Conservation (phyloP, 2,113 vertebrate genomes). For the Isurus oxyrinchus region DNA sequence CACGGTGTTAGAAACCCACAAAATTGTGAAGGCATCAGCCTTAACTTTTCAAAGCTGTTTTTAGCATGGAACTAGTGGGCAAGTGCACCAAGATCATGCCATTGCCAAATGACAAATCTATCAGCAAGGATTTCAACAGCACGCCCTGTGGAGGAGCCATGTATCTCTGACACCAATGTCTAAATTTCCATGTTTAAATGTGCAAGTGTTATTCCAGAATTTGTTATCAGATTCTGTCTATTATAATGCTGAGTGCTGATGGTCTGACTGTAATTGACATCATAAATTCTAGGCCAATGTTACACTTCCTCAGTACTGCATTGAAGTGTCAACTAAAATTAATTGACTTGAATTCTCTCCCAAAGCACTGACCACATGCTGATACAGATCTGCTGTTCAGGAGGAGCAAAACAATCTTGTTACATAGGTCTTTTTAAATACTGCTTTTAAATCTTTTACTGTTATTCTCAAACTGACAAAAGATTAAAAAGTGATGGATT, state of each 20-base stretch:
- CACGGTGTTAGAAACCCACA: not conserved
- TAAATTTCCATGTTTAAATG: not conserved
- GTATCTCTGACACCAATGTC: not conserved
- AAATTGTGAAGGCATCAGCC: not conserved
- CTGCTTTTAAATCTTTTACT: not conserved
- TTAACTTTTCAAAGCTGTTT: not conserved
- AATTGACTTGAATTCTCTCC: not conserved
- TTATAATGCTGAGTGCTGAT: not conserved
- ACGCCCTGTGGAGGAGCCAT: not conserved
- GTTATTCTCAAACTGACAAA: not conserved
- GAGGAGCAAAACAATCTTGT: not conserved
- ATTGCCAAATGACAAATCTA: not conserved
- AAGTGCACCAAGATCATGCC: too few species aligned
- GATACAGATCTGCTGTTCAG: not conserved
- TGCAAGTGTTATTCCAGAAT: too few species aligned
- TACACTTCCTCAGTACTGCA: not conserved
- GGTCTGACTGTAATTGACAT: not conserved
- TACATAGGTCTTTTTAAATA: not conserved
- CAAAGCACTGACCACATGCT: not conserved
- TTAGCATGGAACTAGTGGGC: not conserved
- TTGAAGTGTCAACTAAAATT: not conserved
- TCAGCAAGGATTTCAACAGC: not conserved
- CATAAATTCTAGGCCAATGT: not conserved
- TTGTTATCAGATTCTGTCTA: not conserved
- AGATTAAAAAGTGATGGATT: not conserved